Base-by-base conservation (phyloP, 2,113 vertebrate species). In the human region DNA sequence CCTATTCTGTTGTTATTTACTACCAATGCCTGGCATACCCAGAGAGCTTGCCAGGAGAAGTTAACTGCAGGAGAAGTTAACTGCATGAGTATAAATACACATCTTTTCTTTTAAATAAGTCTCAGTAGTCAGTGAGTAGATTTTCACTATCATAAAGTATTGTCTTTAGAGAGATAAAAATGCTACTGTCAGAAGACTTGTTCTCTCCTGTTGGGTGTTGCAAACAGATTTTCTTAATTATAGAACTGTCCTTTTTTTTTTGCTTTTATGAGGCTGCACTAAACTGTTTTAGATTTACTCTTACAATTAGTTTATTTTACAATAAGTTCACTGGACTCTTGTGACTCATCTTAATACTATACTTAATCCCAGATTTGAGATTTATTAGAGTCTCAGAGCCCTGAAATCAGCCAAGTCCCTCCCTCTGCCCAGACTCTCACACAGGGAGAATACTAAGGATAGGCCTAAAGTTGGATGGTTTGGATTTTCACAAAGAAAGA, bases 401-500 rank as follows among this genome's bases (percentile, higher is more conserved):
- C 22, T 45, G 38, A 92, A 38, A 61, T 86, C 59, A 25, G 73
- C 30, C 68, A 68, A n/a, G 27, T 82, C 48, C 22, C 38, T 79
- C 14, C 17, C 45, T 68, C 18, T 11, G 35, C 35, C 27, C 20
- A 86, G 32, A 35, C 14, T 32, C 55, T 89, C 57, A 25, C 50
- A 43, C 3, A 11, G 73, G 45, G 38, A 89, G 17, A 75, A 75
- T 17, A 75, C n/a, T 52, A 79, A 93, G n/a, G 32, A 45, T 16
- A 85, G 32, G 27, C 35, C 89, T 38, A 30, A 81, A 66, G 55
- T 38, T 59, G 72, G 45, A 78, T 35, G 16, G 30, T 32, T 80
- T 30, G 45, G 90, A 68, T 81, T 92, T 96, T 89, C 68, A 78
- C 30, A 9, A 93, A 92, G 70, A 96, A 94, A 43, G 52, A 93